Evolutionary conservation across 2,888 invertebrate genomes (phyloP), one percentile per base, ranked within the genome.

Genomic region (Pristionchus japonicus): DNA sequence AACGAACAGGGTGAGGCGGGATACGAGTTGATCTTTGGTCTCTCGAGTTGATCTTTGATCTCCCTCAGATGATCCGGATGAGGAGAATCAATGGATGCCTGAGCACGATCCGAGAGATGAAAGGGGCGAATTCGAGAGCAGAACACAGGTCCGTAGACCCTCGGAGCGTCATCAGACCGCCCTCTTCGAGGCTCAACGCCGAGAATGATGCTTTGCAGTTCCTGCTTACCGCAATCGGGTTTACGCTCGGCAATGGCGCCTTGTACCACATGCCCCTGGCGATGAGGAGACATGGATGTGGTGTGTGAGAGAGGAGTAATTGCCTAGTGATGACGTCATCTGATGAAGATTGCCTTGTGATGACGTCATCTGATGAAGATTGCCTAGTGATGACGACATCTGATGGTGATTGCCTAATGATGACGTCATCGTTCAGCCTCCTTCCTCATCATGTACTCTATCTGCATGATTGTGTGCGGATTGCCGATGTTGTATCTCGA

Each of bases 51-150:
- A 67, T 34, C 64, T 67, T 67, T 67, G 64, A 31, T 34, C 64
- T 31, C 34, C 31, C 34, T 74, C 34, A 77, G 77, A 77, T 77
- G 77, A 77, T 47, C 77, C 77, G n/a, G 43, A 77, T 27, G 77
- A 77, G 77, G 77, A 77, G 11, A 47, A 77, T 47, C 77, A 77
- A 27, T 77, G 77, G 77, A n/a, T 77, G 43, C 77, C 77, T 9
- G 77, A 77, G 11, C 77, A 77, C 47, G 77, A 77, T 47, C 43
- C 77, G 43, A 23, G 77, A 15, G 77, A 77, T 47, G 43, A 77
- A 40, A 77, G 77, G 43, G 77, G 77, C 23, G 77, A 77, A 47
- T 77, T 77, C 77, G 43, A 7, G 47, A 77, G 47, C 9, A 40
- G 47, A 47, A 13, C 77, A 77, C 77, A 77, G 77, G 77, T 77